Conservation (phyloP, 92 coral and sea anemone species). For the Epizoanthus scotinus region DNA sequence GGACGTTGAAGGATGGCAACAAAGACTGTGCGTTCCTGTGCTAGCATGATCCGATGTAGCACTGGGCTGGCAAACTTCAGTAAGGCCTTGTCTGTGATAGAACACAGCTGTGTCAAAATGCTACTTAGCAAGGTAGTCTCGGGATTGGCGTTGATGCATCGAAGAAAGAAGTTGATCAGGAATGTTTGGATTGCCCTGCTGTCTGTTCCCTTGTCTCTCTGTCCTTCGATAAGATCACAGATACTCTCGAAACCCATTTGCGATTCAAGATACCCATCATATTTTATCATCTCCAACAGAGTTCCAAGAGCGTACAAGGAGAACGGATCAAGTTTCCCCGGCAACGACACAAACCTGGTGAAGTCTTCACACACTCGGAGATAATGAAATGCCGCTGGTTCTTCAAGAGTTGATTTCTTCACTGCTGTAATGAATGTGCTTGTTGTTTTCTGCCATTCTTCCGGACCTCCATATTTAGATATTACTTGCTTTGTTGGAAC, state of each 20-base stretch:
- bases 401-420: constrained; percentile 57
- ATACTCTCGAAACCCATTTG: constrained; percentile 59
- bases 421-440: constrained; percentile 40
- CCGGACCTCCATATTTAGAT: constrained; percentile 45
- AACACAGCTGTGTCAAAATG: constrained; percentile 65
- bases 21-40: constrained; percentile 53
- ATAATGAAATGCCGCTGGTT: constrained; percentile 69
- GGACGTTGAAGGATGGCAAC: constrained; percentile 52
- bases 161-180: constrained; percentile 67
- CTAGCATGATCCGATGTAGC: constrained; percentile 67
- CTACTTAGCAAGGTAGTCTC: constrained; percentile 72
- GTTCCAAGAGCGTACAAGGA: constrained; percentile 65
- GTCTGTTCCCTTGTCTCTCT: constrained; percentile 42
- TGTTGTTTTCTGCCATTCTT: constrained; percentile 65
- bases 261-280: constrained; percentile 63
- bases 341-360: constrained; percentile 51
- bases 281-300: constrained; percentile 40
- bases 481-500: constrained; percentile 68
- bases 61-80: constrained; percentile 75
- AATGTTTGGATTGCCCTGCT: constrained; percentile 55
- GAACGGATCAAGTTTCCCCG: constrained; percentile 39
- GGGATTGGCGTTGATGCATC: constrained; percentile 88
- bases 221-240: constrained; percentile 49
- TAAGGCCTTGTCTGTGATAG: constrained; percentile 48
- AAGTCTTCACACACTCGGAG: constrained; percentile 90